phyloP scores from a whole-genome alignment of 2,797 vertebrate species.

The Onychomys torridus region DNA sequence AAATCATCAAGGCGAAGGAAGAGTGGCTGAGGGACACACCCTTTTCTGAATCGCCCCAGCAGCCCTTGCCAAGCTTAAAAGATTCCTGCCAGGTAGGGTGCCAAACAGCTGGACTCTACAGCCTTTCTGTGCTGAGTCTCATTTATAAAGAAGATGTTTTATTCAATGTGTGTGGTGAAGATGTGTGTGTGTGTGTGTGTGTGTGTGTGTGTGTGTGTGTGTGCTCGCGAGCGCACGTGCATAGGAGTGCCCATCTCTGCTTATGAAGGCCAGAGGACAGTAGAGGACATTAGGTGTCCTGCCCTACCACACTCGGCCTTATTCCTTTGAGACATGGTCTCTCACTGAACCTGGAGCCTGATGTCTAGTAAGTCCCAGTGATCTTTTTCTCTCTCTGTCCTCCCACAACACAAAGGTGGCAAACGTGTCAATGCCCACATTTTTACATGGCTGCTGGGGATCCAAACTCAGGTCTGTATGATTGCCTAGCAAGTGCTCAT shows the following conservation, averaged over 20 bases:
- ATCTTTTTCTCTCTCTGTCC: not conserved
- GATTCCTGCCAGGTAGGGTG: slow-evolving; percentile 91
- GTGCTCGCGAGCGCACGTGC: not conserved
- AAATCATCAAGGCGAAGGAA: slow-evolving; percentile 89
- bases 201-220: not conserved
- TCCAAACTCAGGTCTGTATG: not conserved
- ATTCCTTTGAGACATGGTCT: not conserved
- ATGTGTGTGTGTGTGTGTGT: not conserved
- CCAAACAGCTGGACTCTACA: not conserved
- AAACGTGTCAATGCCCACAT: too few species aligned
- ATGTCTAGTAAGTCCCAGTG: not conserved
- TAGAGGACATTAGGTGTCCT: not conserved
- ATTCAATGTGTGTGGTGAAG: not conserved
- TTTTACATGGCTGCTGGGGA: not conserved
- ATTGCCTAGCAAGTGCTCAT: not conserved
- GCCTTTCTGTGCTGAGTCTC: not conserved
- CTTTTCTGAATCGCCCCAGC: slow-evolving; percentile 71
- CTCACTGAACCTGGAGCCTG: not conserved
- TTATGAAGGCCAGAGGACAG: not conserved
- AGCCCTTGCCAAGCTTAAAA: slow-evolving; percentile 84
- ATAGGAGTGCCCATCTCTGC: not conserved
- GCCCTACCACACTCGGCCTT: not conserved
- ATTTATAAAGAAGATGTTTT: not conserved
- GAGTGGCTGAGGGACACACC: slow-evolving; percentile 86
- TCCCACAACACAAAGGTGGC: not conserved